phyloP scores from a whole-genome alignment of 2,888 invertebrate genomes.

The Beris morrisii region DNA sequence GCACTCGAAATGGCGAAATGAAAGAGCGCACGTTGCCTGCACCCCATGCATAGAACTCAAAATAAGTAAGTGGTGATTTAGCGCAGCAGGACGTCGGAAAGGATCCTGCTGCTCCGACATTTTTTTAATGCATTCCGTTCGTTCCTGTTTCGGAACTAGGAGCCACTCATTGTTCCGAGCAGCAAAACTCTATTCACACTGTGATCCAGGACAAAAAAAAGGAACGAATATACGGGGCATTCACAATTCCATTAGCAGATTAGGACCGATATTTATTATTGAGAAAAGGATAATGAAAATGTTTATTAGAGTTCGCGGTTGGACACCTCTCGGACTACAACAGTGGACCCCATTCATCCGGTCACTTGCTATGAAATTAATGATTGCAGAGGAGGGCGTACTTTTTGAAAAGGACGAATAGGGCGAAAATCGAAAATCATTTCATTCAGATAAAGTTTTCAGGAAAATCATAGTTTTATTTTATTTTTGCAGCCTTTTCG shows the following conservation, averaged over 20 bases:
- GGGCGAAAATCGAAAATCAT: not conserved
- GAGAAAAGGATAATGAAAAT: constrained; percentile 37
- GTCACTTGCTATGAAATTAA: constrained; percentile 9
- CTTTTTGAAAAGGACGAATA: not conserved
- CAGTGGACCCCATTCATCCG: not conserved
- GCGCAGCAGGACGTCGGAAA: constrained; percentile 35
- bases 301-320: constrained; percentile 40
- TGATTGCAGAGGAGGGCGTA: not conserved
- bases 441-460: too few relatives aligned
- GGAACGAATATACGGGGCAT: constrained; percentile 26
- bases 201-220: constrained; percentile 7
- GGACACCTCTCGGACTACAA: constrained; percentile 32
- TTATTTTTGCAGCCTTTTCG: too few relatives aligned
- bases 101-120: constrained; percentile 35
- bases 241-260: constrained; percentile 38
- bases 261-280: constrained; percentile 36
- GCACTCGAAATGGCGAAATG: not conserved
- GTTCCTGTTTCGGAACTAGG: constrained; percentile 2
- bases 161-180: not conserved
- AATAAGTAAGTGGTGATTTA: constrained; percentile 39
- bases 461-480: too few relatives aligned
- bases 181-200: constrained; percentile 3
- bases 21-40: not conserved
- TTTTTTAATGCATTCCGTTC: constrained; percentile 22
- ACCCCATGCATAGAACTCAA: constrained; percentile 16